These are phyloP conservation scores for Didymodactylos carnosus DNA, from an alignment of 2,888 invertebrate genomes.

Conservation along the genomic window DNA sequence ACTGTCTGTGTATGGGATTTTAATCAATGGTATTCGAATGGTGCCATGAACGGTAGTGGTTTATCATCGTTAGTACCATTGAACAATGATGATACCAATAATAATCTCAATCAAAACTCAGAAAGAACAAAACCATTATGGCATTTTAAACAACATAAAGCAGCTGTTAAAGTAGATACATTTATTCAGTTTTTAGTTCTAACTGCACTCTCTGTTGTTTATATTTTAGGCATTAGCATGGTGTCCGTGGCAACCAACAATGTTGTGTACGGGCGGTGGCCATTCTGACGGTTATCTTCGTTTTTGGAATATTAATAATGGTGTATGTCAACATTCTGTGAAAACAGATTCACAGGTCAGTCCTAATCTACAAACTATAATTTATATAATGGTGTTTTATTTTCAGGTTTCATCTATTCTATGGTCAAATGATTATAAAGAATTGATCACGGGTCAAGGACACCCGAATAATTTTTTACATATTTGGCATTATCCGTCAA, in stretches of 20 bases:
- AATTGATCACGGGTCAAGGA: constrained; percentile 82
- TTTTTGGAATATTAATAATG: constrained; percentile 44
- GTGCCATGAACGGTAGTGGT: not conserved
- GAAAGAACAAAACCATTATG: not conserved
- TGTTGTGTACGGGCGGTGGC: constrained; percentile 84
- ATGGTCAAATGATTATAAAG: constrained; percentile 79
- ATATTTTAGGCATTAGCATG: constrained; percentile 51
- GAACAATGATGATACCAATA: not conserved
- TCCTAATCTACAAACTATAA: no score
- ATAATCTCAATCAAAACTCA: not conserved
- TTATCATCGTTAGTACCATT: not conserved
- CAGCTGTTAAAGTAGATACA: constrained; percentile 71
- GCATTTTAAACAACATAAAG: constrained; percentile 44
- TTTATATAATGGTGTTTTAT: constrained; percentile 25
- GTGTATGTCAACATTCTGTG: not conserved
- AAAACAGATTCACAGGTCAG: not conserved
- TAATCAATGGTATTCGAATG: not conserved
- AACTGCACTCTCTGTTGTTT: not conserved
- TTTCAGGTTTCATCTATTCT: constrained; percentile 66
- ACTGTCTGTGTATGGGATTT: constrained; percentile 64
- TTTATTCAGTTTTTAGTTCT: not conserved
- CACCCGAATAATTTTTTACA: constrained; percentile 80
- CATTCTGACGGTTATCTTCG: constrained; percentile 63
- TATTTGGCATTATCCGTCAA: constrained; percentile 84
- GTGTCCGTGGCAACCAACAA: constrained; percentile 81